These are phyloP conservation scores for Glyphotaelius pellucidus DNA, from an alignment of 2,888 invertebrate genomes.

Conservation along the genomic window DNA sequence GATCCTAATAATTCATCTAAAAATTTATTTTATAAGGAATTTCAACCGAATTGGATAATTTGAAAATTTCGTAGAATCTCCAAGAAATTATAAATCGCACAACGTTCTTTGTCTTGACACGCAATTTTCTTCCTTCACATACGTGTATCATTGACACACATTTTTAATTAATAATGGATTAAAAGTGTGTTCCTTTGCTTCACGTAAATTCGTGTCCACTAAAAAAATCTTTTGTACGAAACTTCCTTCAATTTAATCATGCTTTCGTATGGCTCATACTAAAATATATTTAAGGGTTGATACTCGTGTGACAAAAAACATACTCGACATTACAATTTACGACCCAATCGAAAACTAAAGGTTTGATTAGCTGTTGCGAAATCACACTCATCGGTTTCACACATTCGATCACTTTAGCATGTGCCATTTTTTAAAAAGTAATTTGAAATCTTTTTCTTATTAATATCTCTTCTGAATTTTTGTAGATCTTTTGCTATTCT, in stretches of 20 bases:
- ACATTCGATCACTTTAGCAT: conserved; percentile 22
- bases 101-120: neutral
- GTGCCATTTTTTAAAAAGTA: conserved; percentile 10
- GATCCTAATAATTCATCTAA: too few species aligned
- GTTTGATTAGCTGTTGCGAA: neutral
- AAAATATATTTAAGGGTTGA: neutral
- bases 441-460: conserved; percentile 20
- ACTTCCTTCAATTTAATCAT: neutral
- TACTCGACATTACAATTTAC: neutral
- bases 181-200: too few species aligned
- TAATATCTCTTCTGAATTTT: neutral
- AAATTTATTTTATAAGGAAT: too few species aligned
- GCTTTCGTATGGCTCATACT: neutral
- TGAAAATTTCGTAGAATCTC: neutral
- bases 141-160: neutral
- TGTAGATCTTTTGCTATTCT: conserved; percentile 7
- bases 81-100: neutral
- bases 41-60: neutral
- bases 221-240: neutral
- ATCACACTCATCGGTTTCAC: neutral
- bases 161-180: neutral
- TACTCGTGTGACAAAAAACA: neutral
- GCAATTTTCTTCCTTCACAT: conserved; percentile 2
- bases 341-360: neutral
- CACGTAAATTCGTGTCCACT: neutral